Percentiles rank a stretch among this genome's conserved stretches.
phyloP scores from a whole-genome alignment of 1,140 invertebrate species.

The Pseudomyrmex sp. region DNA sequence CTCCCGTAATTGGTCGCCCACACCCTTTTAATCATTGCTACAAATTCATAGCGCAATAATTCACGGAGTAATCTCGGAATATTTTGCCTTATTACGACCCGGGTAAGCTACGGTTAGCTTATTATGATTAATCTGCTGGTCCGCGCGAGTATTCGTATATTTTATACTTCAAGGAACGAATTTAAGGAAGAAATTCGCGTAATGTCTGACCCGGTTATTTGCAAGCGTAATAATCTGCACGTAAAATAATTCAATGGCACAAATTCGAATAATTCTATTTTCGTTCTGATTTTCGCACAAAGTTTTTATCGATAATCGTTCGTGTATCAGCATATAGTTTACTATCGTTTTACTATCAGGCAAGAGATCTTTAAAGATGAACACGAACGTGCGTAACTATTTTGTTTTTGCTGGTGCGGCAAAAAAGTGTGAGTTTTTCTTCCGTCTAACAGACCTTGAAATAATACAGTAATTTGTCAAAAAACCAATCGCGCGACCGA shows the following conservation, averaged over 20 bases:
- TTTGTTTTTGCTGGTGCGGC: not conserved
- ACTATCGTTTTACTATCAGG: not conserved
- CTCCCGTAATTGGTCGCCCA: slow-evolving; percentile 13
- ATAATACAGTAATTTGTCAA: not conserved
- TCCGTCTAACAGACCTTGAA: not conserved
- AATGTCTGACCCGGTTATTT: slow-evolving; percentile 37
- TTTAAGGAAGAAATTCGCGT: slow-evolving; percentile 42
- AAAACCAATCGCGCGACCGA: not conserved
- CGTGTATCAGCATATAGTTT: not conserved
- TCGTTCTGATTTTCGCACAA: not conserved
- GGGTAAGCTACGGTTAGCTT: slow-evolving; percentile 49
- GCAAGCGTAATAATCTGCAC: slow-evolving; percentile 31
- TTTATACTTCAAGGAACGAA: slow-evolving; percentile 50
- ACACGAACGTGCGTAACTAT: too few species aligned
- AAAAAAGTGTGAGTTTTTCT: not conserved
- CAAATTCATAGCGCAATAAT: slow-evolving; percentile 53
- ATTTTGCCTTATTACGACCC: slow-evolving; percentile 32
- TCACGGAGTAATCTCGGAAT: slow-evolving; percentile 50
- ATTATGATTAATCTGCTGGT: slow-evolving; percentile 60
- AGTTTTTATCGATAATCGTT: not conserved
- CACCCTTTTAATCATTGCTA: slow-evolving; percentile 8
- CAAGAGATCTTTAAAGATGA: not conserved
- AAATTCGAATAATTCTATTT: not conserved
- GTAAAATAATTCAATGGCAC: slow-evolving; percentile 31
- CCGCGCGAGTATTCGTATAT: slow-evolving; percentile 7